These are phyloP conservation scores for Agrotis exclamationis DNA, from an alignment of 2,888 invertebrate genomes.

Conservation along the genomic window DNA sequence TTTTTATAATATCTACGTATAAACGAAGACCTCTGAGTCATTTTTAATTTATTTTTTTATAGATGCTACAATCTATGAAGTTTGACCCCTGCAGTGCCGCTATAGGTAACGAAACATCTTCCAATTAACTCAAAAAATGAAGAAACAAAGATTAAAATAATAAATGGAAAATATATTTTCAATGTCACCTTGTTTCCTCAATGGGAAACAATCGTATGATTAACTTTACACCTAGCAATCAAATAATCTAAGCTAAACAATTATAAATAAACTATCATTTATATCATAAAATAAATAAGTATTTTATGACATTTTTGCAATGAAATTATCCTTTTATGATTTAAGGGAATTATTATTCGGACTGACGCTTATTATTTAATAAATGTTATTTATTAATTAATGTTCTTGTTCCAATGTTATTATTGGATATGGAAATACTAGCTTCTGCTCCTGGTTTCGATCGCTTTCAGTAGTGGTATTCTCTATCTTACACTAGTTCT, in stretches of 20 bases:
- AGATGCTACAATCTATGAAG: background rate
- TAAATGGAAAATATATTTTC: background rate
- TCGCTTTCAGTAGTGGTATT: background rate
- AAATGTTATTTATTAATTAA: no score
- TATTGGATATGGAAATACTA: background rate
- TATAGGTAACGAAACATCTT: background rate
- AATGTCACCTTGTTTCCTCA: background rate
- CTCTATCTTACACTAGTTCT: no score
- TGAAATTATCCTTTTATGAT: slow-evolving; percentile 2
- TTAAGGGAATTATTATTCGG: background rate
- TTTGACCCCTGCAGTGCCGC: background rate
- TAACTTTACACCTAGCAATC: slow-evolving; percentile 7
- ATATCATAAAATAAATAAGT: background rate
- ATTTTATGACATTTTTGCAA: background rate
- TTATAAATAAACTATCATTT: background rate
- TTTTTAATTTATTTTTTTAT: no score
- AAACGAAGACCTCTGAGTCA: no score
- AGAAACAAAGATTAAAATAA: background rate
- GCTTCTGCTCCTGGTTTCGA: background rate
- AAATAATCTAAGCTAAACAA: background rate
- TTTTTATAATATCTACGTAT: no score
- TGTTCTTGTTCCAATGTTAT: background rate
- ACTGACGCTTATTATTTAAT: no score
- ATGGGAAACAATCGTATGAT: background rate
- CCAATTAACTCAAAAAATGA: background rate